A percentile compares a stretch with the other conserved stretches of the same genome.
These are phyloP conservation scores for Drosophila grimshawi DNA, from an alignment of 1,140 invertebrate genomes.

Conservation along the genomic window DNA sequence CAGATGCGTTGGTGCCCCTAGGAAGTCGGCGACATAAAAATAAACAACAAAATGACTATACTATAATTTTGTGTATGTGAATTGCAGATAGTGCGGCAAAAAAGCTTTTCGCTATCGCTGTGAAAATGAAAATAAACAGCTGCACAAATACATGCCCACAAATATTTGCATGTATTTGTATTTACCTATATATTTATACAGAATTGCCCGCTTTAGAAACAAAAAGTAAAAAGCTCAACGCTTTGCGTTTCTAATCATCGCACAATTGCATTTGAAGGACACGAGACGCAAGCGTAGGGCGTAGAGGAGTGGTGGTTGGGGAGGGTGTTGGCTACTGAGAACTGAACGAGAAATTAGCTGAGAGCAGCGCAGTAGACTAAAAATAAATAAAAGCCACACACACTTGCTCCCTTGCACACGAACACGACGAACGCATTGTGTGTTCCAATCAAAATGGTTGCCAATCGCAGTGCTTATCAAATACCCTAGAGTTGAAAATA, in stretches of 20 bases:
- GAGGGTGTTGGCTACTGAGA: conserved; percentile 4
- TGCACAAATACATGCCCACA: conserved; percentile 44
- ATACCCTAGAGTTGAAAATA: conserved; percentile 17
- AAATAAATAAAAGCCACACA: conserved; percentile 64
- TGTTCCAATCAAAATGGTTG: conserved; percentile 9
- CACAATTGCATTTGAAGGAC: conserved; percentile 84
- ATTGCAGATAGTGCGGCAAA: conserved; percentile 65
- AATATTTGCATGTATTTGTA: neutral
- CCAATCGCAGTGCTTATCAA: neutral
- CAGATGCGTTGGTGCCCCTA: conserved; percentile 40
- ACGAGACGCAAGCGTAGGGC: conserved; percentile 47
- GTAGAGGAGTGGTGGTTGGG: neutral
- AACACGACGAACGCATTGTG: conserved; percentile 23
- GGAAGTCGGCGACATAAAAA: conserved; percentile 59
- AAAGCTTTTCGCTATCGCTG: conserved; percentile 72
- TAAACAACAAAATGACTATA: conserved; percentile 43
- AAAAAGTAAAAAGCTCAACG: conserved; percentile 76
- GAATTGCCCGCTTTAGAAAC: conserved; percentile 60
- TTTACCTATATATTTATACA: conserved; percentile 12
- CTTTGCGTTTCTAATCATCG: conserved; percentile 80
- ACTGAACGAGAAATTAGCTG: conserved; percentile 32
- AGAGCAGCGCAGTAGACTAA: conserved; percentile 66
- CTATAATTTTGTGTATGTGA: conserved; percentile 12
- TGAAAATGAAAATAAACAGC: conserved; percentile 80
- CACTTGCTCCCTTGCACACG: conserved; percentile 8